phyloP scores from a whole-genome alignment of 2,797 vertebrate genomes.

The Allobates femoralis region DNA sequence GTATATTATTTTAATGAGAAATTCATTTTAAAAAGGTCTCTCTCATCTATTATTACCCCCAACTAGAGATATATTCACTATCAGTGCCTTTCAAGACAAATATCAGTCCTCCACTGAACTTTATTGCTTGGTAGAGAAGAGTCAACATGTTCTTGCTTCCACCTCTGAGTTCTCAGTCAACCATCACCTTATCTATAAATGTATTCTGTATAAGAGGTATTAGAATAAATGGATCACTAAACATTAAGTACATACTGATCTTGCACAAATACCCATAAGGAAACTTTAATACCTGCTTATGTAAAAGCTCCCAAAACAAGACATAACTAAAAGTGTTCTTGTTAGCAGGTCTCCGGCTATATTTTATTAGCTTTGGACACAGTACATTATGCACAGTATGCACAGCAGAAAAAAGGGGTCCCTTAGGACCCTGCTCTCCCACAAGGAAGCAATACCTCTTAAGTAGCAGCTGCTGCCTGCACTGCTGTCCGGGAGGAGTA shows the following conservation, averaged over 20 bases:
- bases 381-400: conserved; percentile 1
- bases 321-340: background rate
- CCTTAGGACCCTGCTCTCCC: background rate
- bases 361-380: background rate
- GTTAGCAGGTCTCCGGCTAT: background rate
- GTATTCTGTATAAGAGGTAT: background rate
- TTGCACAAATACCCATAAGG: background rate
- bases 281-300: background rate
- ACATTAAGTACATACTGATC: background rate
- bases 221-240: conserved; percentile 1
- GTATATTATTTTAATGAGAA: conserved; percentile 47
- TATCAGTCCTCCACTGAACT: background rate
- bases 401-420: background rate
- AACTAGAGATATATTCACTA: background rate
- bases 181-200: background rate
- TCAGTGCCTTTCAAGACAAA: background rate
- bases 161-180: background rate
- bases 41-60: conserved; percentile 19
- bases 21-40: conserved; percentile 48
- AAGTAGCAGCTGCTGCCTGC: background rate
- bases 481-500: background rate
- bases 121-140: background rate
- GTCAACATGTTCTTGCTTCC: conserved; percentile 21
- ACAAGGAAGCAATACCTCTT: background rate
- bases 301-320: background rate